Base-by-base conservation (phyloP, 1,140 invertebrate genomes). In the Aphelinus atriplicis region DNA sequence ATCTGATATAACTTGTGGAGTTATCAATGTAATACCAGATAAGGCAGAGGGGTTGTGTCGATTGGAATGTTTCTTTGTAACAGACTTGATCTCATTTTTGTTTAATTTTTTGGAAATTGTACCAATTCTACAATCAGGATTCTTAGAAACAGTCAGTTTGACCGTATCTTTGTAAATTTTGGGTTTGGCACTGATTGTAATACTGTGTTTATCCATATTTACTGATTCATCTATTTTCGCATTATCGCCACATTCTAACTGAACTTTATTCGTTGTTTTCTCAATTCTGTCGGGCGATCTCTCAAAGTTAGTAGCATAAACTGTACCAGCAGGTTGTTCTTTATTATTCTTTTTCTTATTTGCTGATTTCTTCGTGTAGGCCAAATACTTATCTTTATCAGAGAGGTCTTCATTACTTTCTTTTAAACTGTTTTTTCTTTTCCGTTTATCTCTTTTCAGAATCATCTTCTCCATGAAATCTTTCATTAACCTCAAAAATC, bases 141-240 rank as follows among this genome's bases (percentile, higher is more conserved):
- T 45, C 5, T 47, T 68, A 5, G 5, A 1, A 26, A 45, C 51
- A n/a, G 57, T 55, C 7, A 3, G 57, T 47, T 58, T 56, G 2
- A 56, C 55, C 47, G 45, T n/a, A 43, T 7, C 43, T 67, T 67
- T 55, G 65, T 67, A 10, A 4, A 67, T 56, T 58, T 68, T 68
- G 47, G 66, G 53, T 26, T 68, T 68, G 7, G 66, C 66, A 53
- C 9, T 56, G 47, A 58, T 68, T 47, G 66, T 57, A 3, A 46
- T 3, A 55, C 26, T 50, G 7, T 3, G 43, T 56, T 42, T 46
- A 10, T 50, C 1, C 42, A 7, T 5, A 9, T 4, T 56, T 43
- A 42, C 0, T 55, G 1, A 53, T 5, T 46, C 46, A 26, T 26
- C 26, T 26, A 26, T 26, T 26, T 26, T 26, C 26, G 0, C 0